phyloP scores from a whole-genome alignment of 2,888 invertebrate genomes.

The Epinotia ramella region DNA sequence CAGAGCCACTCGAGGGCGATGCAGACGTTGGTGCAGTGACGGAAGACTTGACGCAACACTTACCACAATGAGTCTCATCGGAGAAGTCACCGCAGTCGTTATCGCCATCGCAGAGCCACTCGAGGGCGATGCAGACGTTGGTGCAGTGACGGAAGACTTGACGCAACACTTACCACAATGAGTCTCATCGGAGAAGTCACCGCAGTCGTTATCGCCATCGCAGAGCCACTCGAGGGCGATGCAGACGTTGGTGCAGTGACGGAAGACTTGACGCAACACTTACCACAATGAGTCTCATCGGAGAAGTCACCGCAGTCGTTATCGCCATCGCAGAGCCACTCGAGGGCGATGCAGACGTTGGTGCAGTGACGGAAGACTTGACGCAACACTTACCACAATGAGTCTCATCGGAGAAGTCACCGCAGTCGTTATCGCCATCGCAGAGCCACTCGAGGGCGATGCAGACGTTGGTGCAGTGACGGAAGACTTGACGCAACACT shows the following conservation, averaged over 20 bases:
- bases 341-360: constrained; percentile 89
- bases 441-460: constrained; percentile 91
- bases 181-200: constrained; percentile 92
- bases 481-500: constrained; percentile 70
- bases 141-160: constrained; percentile 88
- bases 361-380: constrained; percentile 88
- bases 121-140: constrained; percentile 89
- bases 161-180: constrained; percentile 86
- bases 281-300: constrained; percentile 92
- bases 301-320: constrained; percentile 93
- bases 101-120: constrained; percentile 92
- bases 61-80: constrained; percentile 92
- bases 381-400: constrained; percentile 86
- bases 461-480: constrained; percentile 90
- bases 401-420: constrained; percentile 92
- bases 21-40: constrained; percentile 90
- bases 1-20: constrained; percentile 91
- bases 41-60: constrained; percentile 70
- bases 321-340: constrained; percentile 92
- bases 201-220: constrained; percentile 93
- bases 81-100: constrained; percentile 93
- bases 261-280: constrained; percentile 70
- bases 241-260: constrained; percentile 90
- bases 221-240: constrained; percentile 91
- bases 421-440: constrained; percentile 93